A percentile compares a stretch with the other conserved stretches of the same genome.
phyloP scores from a whole-genome alignment of 2,797 vertebrate species.

The Pseudochaenichthys georgianus region DNA sequence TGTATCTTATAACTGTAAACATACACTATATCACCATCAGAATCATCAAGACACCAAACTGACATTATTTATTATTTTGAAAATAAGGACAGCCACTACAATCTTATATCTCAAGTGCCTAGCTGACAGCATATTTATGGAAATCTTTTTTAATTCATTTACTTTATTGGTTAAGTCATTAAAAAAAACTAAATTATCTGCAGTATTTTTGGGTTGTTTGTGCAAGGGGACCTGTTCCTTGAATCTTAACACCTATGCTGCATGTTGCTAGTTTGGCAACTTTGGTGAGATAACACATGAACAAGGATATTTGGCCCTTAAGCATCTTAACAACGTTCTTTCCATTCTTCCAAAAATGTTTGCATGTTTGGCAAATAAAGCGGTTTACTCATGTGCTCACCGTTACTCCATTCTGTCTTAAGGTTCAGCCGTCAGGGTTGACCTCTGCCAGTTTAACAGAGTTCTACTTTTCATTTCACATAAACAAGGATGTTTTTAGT shows the following conservation, averaged over 20 bases:
- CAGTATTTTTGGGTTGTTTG: neutral
- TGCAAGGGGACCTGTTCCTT: neutral
- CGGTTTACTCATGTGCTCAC: slow-evolving; percentile 11
- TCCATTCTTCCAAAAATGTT: slow-evolving; percentile 15
- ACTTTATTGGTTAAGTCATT: neutral
- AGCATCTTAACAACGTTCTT: slow-evolving; percentile 21
- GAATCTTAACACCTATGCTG: neutral
- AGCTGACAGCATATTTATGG: neutral
- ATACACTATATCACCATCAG: neutral
- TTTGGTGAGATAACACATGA: slow-evolving; percentile 5
- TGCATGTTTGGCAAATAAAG: slow-evolving; percentile 37
- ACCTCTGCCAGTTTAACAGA: slow-evolving; percentile 16
- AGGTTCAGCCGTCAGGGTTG: slow-evolving; percentile 9
- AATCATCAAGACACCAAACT: neutral
- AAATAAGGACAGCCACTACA: neutral
- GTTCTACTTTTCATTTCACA: neutral
- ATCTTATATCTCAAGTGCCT: neutral
- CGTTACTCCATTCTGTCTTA: neutral
- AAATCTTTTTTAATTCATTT: neutral
- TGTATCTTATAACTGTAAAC: neutral
- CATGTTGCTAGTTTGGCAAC: slow-evolving; percentile 11
- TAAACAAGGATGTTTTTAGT: neutral
- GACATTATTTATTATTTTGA: neutral
- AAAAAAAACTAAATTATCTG: neutral
- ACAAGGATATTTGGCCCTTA: slow-evolving; percentile 20